Evolutionary conservation across 2,888 invertebrate species (phyloP), one percentile per base, ranked within the genome.

Genomic region (Mimachlamys varia): DNA sequence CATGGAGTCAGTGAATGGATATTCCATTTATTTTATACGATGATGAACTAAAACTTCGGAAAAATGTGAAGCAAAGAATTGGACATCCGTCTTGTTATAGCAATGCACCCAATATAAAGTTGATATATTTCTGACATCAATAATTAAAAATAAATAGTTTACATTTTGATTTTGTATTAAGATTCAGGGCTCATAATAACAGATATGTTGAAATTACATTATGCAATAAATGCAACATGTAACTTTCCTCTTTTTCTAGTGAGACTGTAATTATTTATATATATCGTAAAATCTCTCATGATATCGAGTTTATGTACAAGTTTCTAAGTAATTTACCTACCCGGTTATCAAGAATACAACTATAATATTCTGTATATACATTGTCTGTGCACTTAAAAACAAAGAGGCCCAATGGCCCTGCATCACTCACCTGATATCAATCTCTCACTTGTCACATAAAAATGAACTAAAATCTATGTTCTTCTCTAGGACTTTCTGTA

Each of bases 281-380:
- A 22, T 27, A 33, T 19, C 33, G 10, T 33, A 33, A 76, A 12
- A 76, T 76, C 33, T 33, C 12, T 33, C 15, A 33, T 33, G 58
- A 76, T 27, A 76, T 76, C 13, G 33, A 76, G 76, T 76, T 62
- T 76, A 76, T 76, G 5, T 76, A 76, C 76, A 76, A 33, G 76
- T 22, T 76, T 27, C 76, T 76, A 76, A 76, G 27, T 76, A 76
- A 76, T 76, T 76, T 76, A 76, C 76, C 76, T 76, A 76, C 76
- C 12, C 22, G 10, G n/a, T 58, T 33, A 76, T 33, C 27, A 76
- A 76, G 76, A 76, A 33, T 76, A 76, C 76, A 76, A 33, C 7
- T 76, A 76, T 76, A 27, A 76, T 33, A 76, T 33, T 76, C 76
- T 76, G 76, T 76, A 76, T 76, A 33, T 76, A 76, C 76, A 76